Percentiles rank a stretch among this genome's conserved stretches.
These are phyloP conservation scores for Mastomys coucha DNA, from an alignment of 2,113 vertebrate species.

Conservation along the genomic window DNA sequence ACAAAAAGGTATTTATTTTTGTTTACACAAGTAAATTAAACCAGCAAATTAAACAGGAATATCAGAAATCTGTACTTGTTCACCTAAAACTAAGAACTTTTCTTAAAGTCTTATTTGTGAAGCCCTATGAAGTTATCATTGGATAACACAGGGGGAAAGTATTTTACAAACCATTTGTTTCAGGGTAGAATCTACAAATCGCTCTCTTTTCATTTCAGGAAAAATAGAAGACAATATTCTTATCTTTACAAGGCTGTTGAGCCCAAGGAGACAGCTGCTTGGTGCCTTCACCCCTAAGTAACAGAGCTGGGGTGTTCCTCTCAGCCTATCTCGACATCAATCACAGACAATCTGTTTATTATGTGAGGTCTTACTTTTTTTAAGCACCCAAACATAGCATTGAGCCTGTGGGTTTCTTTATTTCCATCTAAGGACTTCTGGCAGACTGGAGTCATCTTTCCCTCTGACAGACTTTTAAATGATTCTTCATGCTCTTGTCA, in stretches of 20 bases:
- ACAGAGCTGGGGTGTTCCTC: neutral
- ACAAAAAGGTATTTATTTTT: conserved; percentile 14
- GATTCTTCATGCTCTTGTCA: conserved; percentile 90
- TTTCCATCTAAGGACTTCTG: conserved; percentile 89
- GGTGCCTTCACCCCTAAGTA: conserved; percentile 23
- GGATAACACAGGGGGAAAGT: neutral
- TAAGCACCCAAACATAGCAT: conserved; percentile 82
- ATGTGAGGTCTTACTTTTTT: conserved; percentile 80
- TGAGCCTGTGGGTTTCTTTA: conserved; percentile 84
- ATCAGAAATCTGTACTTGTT: neutral
- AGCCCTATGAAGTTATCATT: neutral
- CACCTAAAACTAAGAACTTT: conserved; percentile 30
- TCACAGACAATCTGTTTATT: conserved; percentile 67
- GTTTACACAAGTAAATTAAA: conserved; percentile 36
- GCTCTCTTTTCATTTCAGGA: neutral
- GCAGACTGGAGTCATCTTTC: conserved; percentile 86
- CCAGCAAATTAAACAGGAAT: neutral
- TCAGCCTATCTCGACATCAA: neutral
- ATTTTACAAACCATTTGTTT: neutral
- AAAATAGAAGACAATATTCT: neutral
- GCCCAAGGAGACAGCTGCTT: neutral
- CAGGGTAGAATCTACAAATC: neutral
- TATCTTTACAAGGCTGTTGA: conserved; percentile 36
- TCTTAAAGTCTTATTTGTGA: neutral
- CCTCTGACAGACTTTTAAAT: conserved; percentile 88